These are phyloP conservation scores for Drosophila paulistorum DNA, from an alignment of 1,140 invertebrate genomes.

Conservation along the genomic window DNA sequence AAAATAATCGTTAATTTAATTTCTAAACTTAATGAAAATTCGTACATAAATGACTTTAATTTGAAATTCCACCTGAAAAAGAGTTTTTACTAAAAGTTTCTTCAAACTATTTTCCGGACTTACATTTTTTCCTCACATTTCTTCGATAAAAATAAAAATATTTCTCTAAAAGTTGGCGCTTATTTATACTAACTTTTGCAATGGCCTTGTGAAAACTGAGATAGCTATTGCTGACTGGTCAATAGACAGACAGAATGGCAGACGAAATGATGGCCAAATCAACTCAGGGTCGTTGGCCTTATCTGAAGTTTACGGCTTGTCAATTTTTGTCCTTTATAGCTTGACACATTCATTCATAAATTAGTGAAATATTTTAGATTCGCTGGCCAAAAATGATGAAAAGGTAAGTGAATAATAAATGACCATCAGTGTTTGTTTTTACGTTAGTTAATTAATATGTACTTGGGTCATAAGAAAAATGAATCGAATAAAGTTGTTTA, in stretches of 20 bases:
- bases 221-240: not conserved
- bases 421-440: not conserved
- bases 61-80: too few species aligned
- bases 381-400: not conserved
- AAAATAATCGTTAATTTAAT: not conserved
- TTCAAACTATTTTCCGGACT: too few species aligned
- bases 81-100: too few species aligned
- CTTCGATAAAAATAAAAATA: not conserved
- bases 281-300: not conserved
- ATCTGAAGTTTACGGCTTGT: slow-evolving; percentile 15
- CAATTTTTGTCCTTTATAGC: slow-evolving; percentile 9
- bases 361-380: not conserved
- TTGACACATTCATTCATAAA: not conserved
- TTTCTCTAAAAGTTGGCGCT: too few species aligned
- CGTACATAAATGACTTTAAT: too few species aligned
- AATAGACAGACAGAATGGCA: not conserved
- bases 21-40: too few species aligned
- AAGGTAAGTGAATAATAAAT: not conserved
- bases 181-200: not conserved
- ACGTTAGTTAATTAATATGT: too few species aligned
- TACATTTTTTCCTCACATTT: not conserved
- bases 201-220: not conserved
- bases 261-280: not conserved
- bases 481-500: slow-evolving; percentile 12
- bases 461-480: not conserved